Conservation (phyloP, 2,888 invertebrate genomes). For the Conistra vaccinii region DNA sequence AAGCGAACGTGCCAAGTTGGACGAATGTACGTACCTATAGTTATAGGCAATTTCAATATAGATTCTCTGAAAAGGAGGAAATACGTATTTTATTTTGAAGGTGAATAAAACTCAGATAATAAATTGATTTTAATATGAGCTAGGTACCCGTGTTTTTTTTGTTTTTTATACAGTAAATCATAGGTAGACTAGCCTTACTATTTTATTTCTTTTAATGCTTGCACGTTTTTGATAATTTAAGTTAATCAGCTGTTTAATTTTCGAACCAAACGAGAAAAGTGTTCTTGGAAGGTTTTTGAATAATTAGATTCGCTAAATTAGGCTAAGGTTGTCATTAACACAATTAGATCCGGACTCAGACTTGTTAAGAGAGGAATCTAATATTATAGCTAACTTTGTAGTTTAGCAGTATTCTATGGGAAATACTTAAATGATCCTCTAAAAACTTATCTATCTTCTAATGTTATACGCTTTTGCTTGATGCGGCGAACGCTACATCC, state of each 20-base stretch:
- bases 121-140: neutral
- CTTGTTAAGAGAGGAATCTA: neutral
- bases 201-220: neutral
- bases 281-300: neutral
- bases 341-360: neutral
- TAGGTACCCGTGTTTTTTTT: neutral
- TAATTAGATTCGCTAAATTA: conserved; percentile 2
- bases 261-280: neutral
- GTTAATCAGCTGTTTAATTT: neutral
- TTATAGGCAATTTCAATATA: conserved; percentile 1
- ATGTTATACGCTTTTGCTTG: neutral
- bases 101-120: neutral
- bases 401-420: neutral
- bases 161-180: neutral
- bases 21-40: neutral
- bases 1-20: conserved; percentile 11
- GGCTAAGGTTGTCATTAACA: neutral
- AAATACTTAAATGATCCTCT: no score
- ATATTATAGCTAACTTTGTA: neutral
- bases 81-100: neutral
- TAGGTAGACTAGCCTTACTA: neutral
- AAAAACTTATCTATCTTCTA: neutral
- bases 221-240: neutral
- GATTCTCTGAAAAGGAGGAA: neutral
- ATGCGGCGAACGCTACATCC: neutral